Conservation (phyloP, 2,888 invertebrate genomes). For the Rhingia campestris region DNA sequence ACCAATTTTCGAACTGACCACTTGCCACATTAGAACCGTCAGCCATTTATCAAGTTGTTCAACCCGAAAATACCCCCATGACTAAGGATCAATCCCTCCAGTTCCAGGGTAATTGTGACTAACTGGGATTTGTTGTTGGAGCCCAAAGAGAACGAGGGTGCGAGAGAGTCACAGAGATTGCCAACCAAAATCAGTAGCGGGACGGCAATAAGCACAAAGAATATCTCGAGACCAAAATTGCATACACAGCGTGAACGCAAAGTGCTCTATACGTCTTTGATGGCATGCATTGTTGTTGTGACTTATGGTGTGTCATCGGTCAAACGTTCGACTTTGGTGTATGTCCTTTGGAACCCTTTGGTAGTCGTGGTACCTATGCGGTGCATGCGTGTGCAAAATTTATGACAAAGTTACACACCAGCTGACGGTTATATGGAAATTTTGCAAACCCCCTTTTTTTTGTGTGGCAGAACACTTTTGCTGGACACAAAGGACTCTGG, state of each 20-base stretch:
- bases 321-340: constrained; percentile 48
- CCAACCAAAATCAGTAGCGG: constrained; percentile 15
- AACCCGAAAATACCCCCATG: constrained; percentile 35
- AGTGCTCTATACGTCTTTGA: neutral
- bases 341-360: constrained; percentile 23
- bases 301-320: constrained; percentile 72
- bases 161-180: no score
- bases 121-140: constrained; percentile 15
- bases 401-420: constrained; percentile 68
- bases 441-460: constrained; percentile 54
- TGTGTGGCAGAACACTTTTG: neutral
- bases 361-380: constrained; percentile 27
- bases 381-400: constrained; percentile 70
- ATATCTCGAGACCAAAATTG: constrained; percentile 27
- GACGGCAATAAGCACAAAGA: constrained; percentile 16
- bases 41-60: constrained; percentile 60
- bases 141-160: neutral
- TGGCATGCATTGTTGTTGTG: constrained; percentile 47
- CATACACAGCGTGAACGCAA: constrained; percentile 22
- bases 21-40: constrained; percentile 62
- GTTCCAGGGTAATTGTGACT: constrained; percentile 27
- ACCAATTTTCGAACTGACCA: constrained; percentile 60
- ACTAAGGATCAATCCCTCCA: constrained; percentile 34
- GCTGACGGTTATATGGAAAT: constrained; percentile 65
- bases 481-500: constrained; percentile 7